Percentiles rank a stretch among this genome's conserved stretches.
Evolutionary conservation across 2,888 invertebrate genomes (phyloP).

Genomic region (Philereme transversata): DNA sequence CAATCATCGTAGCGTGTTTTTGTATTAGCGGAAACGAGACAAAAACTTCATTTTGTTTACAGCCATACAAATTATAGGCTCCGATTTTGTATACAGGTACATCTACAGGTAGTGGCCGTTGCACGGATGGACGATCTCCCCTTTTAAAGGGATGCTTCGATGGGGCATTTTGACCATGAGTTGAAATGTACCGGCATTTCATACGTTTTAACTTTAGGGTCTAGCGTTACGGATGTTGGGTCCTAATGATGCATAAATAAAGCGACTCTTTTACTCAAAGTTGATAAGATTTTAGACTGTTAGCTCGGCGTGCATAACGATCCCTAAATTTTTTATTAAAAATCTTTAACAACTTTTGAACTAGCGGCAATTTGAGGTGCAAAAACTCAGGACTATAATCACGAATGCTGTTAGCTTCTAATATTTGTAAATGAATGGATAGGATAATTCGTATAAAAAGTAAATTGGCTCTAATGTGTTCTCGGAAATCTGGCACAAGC

Average conservation of each 20-base stretch:
- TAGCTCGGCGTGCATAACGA: too few species aligned
- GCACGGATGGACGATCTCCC: conserved; percentile 79
- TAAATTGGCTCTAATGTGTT: conserved; percentile 54
- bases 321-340: too few species aligned
- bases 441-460: conserved; percentile 55
- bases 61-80: conserved; percentile 68
- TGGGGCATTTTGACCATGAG: conserved; percentile 60
- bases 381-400: conserved; percentile 33
- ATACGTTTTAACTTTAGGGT: conserved; percentile 51
- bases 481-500: conserved; percentile 54
- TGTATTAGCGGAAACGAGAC: conserved; percentile 65
- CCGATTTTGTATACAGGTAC: conserved; percentile 75
- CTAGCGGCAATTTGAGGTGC: neutral
- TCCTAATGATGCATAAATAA: conserved; percentile 72
- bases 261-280: conserved; percentile 55
- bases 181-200: conserved; percentile 56
- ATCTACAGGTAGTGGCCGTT: conserved; percentile 69
- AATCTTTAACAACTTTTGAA: neutral
- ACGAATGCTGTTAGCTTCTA: conserved; percentile 37
- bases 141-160: conserved; percentile 70
- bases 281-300: neutral
- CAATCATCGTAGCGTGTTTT: conserved; percentile 46
- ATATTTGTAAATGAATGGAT: conserved; percentile 51
- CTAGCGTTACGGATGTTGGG: conserved; percentile 66
- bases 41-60: conserved; percentile 63